Evolutionary conservation across 2,888 invertebrate species (phyloP).

Genomic region (Micoletzkya japonica): DNA sequence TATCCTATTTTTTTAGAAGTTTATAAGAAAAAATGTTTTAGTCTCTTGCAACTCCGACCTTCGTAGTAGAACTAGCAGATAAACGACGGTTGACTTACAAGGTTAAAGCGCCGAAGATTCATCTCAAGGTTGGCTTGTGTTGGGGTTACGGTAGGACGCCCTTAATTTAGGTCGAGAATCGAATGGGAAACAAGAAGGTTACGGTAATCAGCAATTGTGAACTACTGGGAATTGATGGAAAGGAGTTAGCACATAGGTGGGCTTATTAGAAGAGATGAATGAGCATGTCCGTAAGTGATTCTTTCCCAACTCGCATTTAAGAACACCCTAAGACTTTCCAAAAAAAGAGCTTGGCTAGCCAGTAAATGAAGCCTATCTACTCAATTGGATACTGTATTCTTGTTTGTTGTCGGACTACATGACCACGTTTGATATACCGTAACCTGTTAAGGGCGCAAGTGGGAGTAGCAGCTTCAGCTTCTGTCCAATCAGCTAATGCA

Average conservation of each 20-base stretch:
- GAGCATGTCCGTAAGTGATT: neutral
- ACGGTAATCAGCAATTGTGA: constrained; percentile 88
- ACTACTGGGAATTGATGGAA: constrained; percentile 79
- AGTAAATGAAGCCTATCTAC: too few species aligned
- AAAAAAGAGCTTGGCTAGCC: too few species aligned
- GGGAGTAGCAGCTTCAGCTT: constrained; percentile 84
- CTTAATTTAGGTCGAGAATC: constrained; percentile 50
- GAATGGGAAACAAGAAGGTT: constrained; percentile 70
- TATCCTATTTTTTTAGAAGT: neutral
- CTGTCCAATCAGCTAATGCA: constrained; percentile 74
- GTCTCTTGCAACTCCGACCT: constrained; percentile 27
- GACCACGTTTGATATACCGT: neutral
- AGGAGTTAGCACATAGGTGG: constrained; percentile 76
- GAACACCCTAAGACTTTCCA: too few species aligned
- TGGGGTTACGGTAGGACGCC: neutral
- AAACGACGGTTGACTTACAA: constrained; percentile 34
- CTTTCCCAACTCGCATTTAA: too few species aligned
- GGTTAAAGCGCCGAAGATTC: constrained; percentile 22
- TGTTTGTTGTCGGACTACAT: neutral
- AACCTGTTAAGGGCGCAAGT: constrained; percentile 69
- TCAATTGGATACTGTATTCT: too few species aligned
- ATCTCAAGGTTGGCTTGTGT: constrained; percentile 18
- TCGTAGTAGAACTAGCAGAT: constrained; percentile 39
- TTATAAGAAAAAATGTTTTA: constrained; percentile 13
- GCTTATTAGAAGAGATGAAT: neutral